Percentiles rank a stretch among this genome's conserved stretches.
These are phyloP conservation scores for Esperia sulphurella DNA, from an alignment of 2,888 invertebrate species.

Conservation along the genomic window DNA sequence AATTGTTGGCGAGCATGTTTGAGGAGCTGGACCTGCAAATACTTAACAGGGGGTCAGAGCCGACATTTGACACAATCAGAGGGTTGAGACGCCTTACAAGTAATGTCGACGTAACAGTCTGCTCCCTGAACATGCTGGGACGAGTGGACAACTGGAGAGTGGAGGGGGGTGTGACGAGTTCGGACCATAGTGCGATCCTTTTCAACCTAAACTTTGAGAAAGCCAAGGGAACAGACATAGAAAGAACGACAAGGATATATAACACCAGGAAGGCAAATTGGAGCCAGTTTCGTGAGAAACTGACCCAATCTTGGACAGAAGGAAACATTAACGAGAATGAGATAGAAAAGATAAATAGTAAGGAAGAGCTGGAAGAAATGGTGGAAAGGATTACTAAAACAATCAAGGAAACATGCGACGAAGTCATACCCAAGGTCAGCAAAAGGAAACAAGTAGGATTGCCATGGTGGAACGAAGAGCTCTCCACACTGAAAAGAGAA, in stretches of 20 bases:
- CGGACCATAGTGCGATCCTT: constrained; percentile 20
- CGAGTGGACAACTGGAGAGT: background rate
- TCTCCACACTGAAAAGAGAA: constrained; percentile 9
- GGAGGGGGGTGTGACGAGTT: constrained; percentile 2
- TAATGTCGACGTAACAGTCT: background rate
- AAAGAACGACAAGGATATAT: constrained; percentile 6
- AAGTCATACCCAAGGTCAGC: constrained; percentile 9
- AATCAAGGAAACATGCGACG: constrained; percentile 7
- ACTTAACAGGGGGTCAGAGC: constrained; percentile 5
- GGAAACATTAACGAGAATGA: background rate
- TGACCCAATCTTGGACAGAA: background rate
- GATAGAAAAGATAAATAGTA: background rate
- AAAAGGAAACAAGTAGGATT: background rate
- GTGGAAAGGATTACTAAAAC: background rate
- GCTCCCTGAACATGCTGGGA: background rate
- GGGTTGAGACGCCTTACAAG: constrained; percentile 12
- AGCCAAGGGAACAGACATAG: background rate
- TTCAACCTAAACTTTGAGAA: constrained; percentile 14
- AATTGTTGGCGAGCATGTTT: constrained; percentile 2
- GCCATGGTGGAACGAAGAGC: constrained; percentile 19
- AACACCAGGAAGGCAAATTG: constrained; percentile 11
- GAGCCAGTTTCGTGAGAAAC: constrained; percentile 1
- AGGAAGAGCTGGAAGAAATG: background rate
- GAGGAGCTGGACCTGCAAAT: constrained; percentile 10
- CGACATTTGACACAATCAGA: constrained; percentile 12